Conservation (phyloP, 2,888 invertebrate species). For the Pollenia griseotomentosa region DNA sequence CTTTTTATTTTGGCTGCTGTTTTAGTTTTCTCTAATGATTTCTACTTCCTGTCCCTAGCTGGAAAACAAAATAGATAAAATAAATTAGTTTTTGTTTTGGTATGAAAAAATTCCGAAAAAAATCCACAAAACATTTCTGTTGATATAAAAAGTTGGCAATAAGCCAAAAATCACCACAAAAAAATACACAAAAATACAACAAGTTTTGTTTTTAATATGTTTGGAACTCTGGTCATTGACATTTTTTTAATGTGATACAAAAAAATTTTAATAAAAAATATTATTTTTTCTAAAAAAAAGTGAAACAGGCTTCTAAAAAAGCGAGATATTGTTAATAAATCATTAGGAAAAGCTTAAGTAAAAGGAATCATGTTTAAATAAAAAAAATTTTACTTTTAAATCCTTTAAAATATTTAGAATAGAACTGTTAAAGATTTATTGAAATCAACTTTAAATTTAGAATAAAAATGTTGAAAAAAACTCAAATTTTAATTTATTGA, state of each 20-base stretch:
- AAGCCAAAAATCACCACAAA: conserved; percentile 34
- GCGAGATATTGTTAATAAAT: neutral
- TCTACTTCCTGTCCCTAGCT: conserved; percentile 20
- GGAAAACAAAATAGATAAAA: conserved; percentile 52
- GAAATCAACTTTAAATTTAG: no score
- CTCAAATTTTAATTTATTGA: no score
- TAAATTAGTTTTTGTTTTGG: conserved; percentile 55
- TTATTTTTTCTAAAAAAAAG: neutral
- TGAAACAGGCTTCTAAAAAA: neutral
- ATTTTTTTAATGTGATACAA: neutral
- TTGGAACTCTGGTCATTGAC: conserved; percentile 44
- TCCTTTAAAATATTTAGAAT: no score
- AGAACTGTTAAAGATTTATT: no score
- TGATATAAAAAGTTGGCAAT: conserved; percentile 35
- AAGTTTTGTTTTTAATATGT: conserved; percentile 12
- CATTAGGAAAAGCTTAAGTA: neutral
- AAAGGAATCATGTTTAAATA: no score
- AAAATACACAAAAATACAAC: neutral
- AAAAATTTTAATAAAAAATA: neutral
- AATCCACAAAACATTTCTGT: conserved; percentile 5
- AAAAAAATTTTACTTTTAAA: no score
- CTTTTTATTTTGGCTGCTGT: conserved; percentile 4
- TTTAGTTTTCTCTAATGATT: conserved; percentile 52
- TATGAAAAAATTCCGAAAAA: conserved; percentile 2
- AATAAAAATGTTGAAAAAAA: no score